A percentile compares a stretch with the other conserved stretches of the same genome.
These are phyloP conservation scores for Gorilla gorilla DNA, from an alignment of 2,113 vertebrate species.

Conservation along the genomic window DNA sequence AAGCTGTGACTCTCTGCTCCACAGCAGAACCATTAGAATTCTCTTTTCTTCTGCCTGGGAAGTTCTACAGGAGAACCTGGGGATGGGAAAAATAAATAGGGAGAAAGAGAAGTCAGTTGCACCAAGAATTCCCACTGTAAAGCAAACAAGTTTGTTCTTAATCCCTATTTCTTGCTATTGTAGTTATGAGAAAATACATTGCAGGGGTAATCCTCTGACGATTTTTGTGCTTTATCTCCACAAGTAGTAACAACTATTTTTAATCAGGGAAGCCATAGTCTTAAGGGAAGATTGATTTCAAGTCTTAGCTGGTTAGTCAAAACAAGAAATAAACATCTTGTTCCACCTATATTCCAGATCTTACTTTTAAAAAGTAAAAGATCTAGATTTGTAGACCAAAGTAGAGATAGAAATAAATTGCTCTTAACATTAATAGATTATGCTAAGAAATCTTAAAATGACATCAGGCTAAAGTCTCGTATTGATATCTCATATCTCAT, in stretches of 20 bases:
- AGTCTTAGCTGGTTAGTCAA: not conserved
- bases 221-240: not conserved
- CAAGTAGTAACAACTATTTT: not conserved
- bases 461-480: not conserved
- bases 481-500: too few species aligned
- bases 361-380: not conserved
- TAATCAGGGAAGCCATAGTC: not conserved
- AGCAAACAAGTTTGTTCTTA: not conserved
- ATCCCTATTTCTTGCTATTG: not conserved
- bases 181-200: not conserved
- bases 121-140: not conserved
- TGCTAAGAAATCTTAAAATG: not conserved
- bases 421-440: not conserved
- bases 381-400: not conserved
- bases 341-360: not conserved
- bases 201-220: not conserved
- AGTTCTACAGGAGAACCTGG: not conserved
- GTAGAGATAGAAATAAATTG: not conserved
- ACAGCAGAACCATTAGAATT: not conserved
- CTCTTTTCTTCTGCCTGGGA: not conserved
- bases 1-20: not conserved
- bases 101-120: not conserved
- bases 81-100: too few species aligned
- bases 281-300: not conserved
- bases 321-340: not conserved